Base-by-base conservation (phyloP, 2,113 vertebrate genomes). In the Chlamydotis undulata region DNA sequence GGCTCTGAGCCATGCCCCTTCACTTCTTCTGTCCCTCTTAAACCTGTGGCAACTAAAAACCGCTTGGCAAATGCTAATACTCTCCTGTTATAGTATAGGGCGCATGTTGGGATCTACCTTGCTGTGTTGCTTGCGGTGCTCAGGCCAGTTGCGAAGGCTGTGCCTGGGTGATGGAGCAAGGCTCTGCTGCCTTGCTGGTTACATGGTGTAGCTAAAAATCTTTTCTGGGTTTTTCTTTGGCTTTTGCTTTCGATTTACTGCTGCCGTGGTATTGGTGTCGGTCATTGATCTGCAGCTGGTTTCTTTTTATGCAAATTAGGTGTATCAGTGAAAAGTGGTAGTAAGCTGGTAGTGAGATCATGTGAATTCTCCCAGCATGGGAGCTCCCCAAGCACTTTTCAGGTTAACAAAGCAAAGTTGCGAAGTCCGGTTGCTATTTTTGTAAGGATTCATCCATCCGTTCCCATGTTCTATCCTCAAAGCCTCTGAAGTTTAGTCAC, bases 381-480 rank as follows among this genome's bases (percentile, higher is more conserved):
- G 88, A 91, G 52, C n/a, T 93, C 53, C 50, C 63, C 29, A 28
- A 94, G 69, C 52, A 41, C 77, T 96, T 92, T 83, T 74, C 82
- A 94, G 78, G 93, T 93, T 91, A 85, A 83, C 50, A 75, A 76
- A 97, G 75, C 73, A 61, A 84, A 93, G 45, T 73, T 86, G 53
- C 49, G 24, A 37, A 83, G 47, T 84, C 77, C 2, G 0, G 41
- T 92, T 90, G 81, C 60, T 93, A 17, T 93, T 95, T 87, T 94
- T 86, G 13, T 93, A 94, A 94, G 77, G 61, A 88, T 74, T 96
- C 19, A 7, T 90, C 87, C 95, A 84, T 94, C 85, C 23, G 28
- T 94, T 97, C 74, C 83, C 91, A 94, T 92, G 84, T 95, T 93
- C 85, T 65, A 33, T 87, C 55, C 79, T 87, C 67, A 77, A 74